Evolutionary conservation across 2,797 vertebrate species (phyloP).

Genomic region (Rousettus madagascariensis): DNA sequence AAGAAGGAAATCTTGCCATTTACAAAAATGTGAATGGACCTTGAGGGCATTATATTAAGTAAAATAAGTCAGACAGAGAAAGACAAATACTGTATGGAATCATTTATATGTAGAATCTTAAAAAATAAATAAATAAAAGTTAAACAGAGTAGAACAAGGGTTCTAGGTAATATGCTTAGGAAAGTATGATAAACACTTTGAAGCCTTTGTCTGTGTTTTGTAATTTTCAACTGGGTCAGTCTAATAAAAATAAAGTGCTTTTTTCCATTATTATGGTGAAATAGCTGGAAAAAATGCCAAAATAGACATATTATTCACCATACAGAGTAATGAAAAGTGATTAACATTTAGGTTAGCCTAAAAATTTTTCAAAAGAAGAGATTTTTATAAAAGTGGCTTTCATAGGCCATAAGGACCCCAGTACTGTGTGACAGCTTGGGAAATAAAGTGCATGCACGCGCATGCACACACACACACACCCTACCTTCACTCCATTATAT

Average conservation of each 20-base stretch:
- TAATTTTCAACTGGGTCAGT: not conserved
- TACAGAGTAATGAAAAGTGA: conserved; percentile 7
- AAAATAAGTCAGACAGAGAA: not conserved
- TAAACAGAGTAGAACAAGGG: not conserved
- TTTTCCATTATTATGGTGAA: not conserved
- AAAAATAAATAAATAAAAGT: not conserved
- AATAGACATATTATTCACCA: not conserved
- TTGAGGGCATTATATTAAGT: not conserved
- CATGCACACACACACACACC: not conserved
- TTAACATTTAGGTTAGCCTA: not conserved
- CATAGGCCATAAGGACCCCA: not conserved
- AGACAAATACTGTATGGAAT: not conserved
- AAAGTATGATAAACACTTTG: not conserved
- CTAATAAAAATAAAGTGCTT: not conserved
- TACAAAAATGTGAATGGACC: not conserved
- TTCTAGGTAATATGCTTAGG: not conserved
- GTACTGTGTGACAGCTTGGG: not conserved
- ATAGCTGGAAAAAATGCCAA: conserved; percentile 14
- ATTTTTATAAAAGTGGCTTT: not conserved
- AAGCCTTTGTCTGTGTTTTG: not conserved
- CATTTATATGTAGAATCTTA: not conserved
- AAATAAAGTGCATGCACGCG: not conserved
- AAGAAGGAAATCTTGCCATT: not conserved
- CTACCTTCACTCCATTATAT: not conserved
- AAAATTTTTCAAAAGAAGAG: conserved; percentile 27